A percentile compares a stretch with the other conserved stretches of the same genome.
phyloP scores from a whole-genome alignment of 1,140 invertebrate genomes.

The Hyles vespertilio region DNA sequence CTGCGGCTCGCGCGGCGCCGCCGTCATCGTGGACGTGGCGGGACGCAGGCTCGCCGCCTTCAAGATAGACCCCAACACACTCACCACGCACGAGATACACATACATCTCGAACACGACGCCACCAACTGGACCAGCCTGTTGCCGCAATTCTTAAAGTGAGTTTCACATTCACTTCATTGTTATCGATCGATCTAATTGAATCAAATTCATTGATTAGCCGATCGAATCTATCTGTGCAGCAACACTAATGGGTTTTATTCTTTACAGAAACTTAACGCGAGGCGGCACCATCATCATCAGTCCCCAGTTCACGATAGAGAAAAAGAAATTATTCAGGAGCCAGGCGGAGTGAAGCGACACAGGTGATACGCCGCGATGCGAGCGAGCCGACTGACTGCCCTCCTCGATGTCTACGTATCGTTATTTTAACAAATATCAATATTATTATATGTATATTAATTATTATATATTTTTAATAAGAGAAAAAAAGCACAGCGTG shows the following conservation, averaged over 20 bases:
- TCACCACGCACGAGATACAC: constrained; percentile 91
- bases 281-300: constrained; percentile 89
- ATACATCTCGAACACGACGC: constrained; percentile 88
- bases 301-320: constrained; percentile 87
- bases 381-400: constrained; percentile 62
- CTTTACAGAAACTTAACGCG: constrained; percentile 85
- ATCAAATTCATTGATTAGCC: neutral
- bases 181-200: neutral
- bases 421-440: constrained; percentile 74
- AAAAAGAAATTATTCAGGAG: constrained; percentile 92
- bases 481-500: constrained; percentile 71
- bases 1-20: constrained; percentile 87
- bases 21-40: constrained; percentile 85
- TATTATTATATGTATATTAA: constrained; percentile 73
- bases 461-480: constrained; percentile 73
- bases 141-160: constrained; percentile 91
- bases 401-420: constrained; percentile 70
- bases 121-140: constrained; percentile 87
- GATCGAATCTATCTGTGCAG: constrained; percentile 1
- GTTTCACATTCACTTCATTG: constrained; percentile 46
- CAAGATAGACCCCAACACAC: constrained; percentile 87
- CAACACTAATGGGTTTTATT: constrained; percentile 32
- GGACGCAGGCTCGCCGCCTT: constrained; percentile 81
- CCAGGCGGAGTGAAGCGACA: constrained; percentile 67
- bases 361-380: constrained; percentile 40